Evolutionary conservation across 2,888 invertebrate species (phyloP).

Genomic region (Tubulanus polymorphus): DNA sequence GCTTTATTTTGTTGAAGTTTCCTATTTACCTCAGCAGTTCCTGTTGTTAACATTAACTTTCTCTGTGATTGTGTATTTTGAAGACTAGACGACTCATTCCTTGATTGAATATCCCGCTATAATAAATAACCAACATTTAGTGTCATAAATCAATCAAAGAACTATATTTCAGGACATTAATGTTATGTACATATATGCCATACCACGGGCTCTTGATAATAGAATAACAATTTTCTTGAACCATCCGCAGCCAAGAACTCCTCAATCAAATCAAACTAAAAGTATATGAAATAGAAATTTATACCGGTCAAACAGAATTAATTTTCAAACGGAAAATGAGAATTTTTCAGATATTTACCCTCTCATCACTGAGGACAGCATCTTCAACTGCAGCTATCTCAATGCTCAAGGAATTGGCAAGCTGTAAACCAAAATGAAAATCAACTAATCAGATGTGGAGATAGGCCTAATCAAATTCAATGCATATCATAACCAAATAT

Average conservation of each 20-base stretch:
- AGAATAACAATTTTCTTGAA: slow-evolving; percentile 50
- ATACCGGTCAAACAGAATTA: background rate
- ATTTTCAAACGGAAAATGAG: background rate
- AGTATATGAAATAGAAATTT: slow-evolving; percentile 15
- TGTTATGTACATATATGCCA: background rate
- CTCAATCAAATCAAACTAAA: slow-evolving; percentile 51
- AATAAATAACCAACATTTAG: too few species aligned
- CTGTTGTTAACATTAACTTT: background rate
- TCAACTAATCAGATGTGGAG: too few species aligned
- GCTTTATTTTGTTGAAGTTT: background rate
- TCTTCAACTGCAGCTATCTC: slow-evolving; percentile 46
- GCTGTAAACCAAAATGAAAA: slow-evolving; percentile 28
- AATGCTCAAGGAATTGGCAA: slow-evolving; percentile 44
- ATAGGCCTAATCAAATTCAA: too few species aligned
- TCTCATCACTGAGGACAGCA: slow-evolving; percentile 47
- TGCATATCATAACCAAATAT: too few species aligned
- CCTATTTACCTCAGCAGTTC: background rate
- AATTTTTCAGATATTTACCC: slow-evolving; percentile 32
- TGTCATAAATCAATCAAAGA: too few species aligned
- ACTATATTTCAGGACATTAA: too few species aligned
- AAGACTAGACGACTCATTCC: slow-evolving; percentile 4
- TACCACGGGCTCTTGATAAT: slow-evolving; percentile 40
- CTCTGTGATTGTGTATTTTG: too few species aligned
- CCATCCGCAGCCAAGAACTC: slow-evolving; percentile 47
- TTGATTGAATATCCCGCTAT: too few species aligned